Evolutionary conservation across 2,797 vertebrate species (phyloP), one percentile per base, ranked within the genome.

Genomic region (Sparus aurata): DNA sequence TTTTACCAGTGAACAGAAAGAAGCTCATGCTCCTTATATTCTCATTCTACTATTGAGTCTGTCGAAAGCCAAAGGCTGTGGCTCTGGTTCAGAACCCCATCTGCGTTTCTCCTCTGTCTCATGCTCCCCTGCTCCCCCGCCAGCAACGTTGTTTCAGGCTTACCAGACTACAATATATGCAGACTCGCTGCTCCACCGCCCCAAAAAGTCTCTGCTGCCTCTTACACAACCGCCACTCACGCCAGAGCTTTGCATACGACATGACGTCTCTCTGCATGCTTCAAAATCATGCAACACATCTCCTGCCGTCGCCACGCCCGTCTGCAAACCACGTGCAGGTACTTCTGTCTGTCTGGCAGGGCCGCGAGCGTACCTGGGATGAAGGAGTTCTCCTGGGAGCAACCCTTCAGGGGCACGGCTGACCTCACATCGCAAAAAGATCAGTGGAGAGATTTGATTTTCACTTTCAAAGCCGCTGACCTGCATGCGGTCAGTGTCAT

Each of bases 391-490:
- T 18, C 11, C 23, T 25, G 20, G 53, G 66, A 43, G 0, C 22
- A 38, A 77, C 66, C 66, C 67, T 73, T 66, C 5, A n/a, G 30
- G 1, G n/a, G 23, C 47, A 58, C 71, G 25, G 54, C 18, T 77
- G 75, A 84, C 82, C 87, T 83, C 60, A 60, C 53, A 17, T 47
- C 22, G 20, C 30, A 38, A 46, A 38, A 46, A 55, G 27, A 73
- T 70, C 67, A 58, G 63, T 41, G 53, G 62, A 46, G 65, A 69
- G n/a, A 82, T 86, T 66, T 80, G 47, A 83, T 85, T 82, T 82
- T 55, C 53, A 65, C 65, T 74, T 71, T 57, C 25, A 66, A 46
- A 80, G 47, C 65, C 16, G 27, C 22, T 70, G 73, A 67, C 85
- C 82, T 61, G 79, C 66, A 63, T 30, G 45, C 3, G 5, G 23